A percentile compares a stretch with the other conserved stretches of the same genome.
Evolutionary conservation across 2,797 vertebrate species (phyloP).

Genomic region (Apodemus agrarius): DNA sequence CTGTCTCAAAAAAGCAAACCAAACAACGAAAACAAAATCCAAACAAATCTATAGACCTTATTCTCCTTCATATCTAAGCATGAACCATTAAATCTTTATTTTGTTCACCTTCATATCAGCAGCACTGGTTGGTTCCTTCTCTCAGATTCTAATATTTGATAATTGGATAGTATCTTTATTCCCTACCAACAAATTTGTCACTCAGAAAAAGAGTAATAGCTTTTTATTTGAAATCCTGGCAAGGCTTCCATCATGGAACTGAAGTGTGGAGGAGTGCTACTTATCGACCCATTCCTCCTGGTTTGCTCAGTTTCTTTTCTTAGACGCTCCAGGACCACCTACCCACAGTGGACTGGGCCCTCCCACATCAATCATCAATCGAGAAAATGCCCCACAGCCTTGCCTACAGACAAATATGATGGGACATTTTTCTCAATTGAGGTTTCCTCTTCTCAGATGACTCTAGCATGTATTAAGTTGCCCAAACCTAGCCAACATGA

Average conservation of each 20-base stretch:
- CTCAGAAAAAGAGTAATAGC: not conserved
- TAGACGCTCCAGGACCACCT: not conserved
- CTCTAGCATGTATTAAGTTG: not conserved
- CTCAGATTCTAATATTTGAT: conserved; percentile 34
- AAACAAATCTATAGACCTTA: not conserved
- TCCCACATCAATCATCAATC: too few species aligned
- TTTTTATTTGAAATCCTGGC: conserved; percentile 36
- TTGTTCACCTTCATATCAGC: not conserved
- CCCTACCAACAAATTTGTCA: not conserved
- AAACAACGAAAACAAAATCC: too few species aligned
- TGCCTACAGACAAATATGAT: too few species aligned
- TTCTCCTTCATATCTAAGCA: not conserved
- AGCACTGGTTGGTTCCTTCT: not conserved
- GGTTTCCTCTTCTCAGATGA: too few species aligned
- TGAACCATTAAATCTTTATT: not conserved
- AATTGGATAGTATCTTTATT: not conserved
- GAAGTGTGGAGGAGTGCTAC: not conserved
- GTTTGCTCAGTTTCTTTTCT: not conserved
- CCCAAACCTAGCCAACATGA: not conserved
- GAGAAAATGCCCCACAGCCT: too few species aligned
- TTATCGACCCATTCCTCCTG: not conserved
- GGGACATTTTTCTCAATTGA: too few species aligned
- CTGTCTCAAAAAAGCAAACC: too few species aligned
- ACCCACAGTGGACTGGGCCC: too few species aligned
- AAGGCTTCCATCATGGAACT: conserved; percentile 15